A percentile compares a stretch with the other conserved stretches of the same genome.
Evolutionary conservation across 2,888 invertebrate genomes (phyloP).

Genomic region (Pseudeuparius sepicola): DNA sequence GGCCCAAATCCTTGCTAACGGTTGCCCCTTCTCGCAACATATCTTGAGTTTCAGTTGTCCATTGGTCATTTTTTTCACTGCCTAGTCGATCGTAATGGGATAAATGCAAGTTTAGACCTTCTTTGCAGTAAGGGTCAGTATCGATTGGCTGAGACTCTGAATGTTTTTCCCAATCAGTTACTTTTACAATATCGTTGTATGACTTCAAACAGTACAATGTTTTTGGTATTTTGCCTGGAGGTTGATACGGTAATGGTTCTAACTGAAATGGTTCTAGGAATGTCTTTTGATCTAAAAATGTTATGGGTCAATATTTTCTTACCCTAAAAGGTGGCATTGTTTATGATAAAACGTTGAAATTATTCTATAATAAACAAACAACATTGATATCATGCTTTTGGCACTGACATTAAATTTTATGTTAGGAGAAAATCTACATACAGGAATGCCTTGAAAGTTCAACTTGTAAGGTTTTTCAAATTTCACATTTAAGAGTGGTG

Average conservation of each 20-base stretch:
- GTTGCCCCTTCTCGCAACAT: slow-evolving; percentile 15
- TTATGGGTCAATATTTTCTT: slow-evolving; percentile 1
- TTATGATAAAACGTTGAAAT: slow-evolving; percentile 1
- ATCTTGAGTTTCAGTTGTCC: slow-evolving; percentile 19
- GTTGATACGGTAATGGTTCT: slow-evolving; percentile 12
- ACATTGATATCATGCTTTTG: too few species aligned
- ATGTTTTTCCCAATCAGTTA: slow-evolving; percentile 21
- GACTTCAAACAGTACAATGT: slow-evolving; percentile 19
- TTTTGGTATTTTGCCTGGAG: slow-evolving; percentile 8
- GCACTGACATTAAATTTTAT: too few species aligned
- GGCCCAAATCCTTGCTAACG: too few species aligned
- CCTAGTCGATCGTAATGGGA: slow-evolving; percentile 23
- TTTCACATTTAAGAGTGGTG: too few species aligned
- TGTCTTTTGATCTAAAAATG: not conserved
- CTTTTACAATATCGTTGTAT: slow-evolving; percentile 19
- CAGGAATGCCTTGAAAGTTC: too few species aligned
- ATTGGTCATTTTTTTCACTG: slow-evolving; percentile 10
- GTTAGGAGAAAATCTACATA: too few species aligned
- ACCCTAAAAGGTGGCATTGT: slow-evolving; percentile 15
- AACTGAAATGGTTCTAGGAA: slow-evolving; percentile 9
- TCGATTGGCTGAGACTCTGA: slow-evolving; percentile 20
- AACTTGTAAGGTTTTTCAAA: too few species aligned
- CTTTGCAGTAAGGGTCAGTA: slow-evolving; percentile 21
- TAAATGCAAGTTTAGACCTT: slow-evolving; percentile 19
- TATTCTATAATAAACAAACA: too few species aligned